Evolutionary conservation across 92 coral and sea anemone genomes (phyloP), one percentile per base, ranked within the genome.

Genomic region (Diadumene lineata): DNA sequence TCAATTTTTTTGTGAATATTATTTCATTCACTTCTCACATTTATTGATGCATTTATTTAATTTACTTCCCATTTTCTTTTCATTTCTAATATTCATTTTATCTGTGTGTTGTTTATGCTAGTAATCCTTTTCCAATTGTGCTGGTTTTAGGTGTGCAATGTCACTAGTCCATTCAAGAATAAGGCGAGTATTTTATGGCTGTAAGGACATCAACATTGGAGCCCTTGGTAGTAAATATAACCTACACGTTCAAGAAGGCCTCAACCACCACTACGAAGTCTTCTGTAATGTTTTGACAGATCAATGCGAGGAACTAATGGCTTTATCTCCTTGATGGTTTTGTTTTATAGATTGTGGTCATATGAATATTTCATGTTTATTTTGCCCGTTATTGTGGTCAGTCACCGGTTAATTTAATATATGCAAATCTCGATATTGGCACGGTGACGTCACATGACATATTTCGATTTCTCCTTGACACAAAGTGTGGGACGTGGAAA

Each of bases 211-310:
- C 17, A 66, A 27, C 0, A 30, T 43, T 17, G 99, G 99, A 25
- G 97, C 96, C 6, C 73, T 96, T 31, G 96, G 99, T 55, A 88
- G 94, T 38, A 86, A 74, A 80, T 89, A 92, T 65, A 79, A 80
- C 68, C 75, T 92, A 22, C 99, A 96, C 43, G 87, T 90, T 31
- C 91, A 86, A 75, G 56, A 83, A 30, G 93, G 93, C 24, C 86
- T 93, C 4, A 96, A 96, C 56, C 99, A 96, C 48, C 99, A 96
- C 62, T 96, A 81, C 79, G 97, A 96, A 44, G 97, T 84, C 22
- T 96, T 96, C 55, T 33, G 79, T 60, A 97, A 88, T 7, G 50
- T 93, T 11, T 77, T 91, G 56, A 90, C 85, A 51, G 74, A 79
- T 24, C 84, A 93, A 31, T 93, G 97, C 68, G 50, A 67, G 18